Percentiles rank a stretch among this genome's conserved stretches.
Evolutionary conservation across 2,888 invertebrate genomes (phyloP).

Genomic region (Zygogramma bicolorata): DNA sequence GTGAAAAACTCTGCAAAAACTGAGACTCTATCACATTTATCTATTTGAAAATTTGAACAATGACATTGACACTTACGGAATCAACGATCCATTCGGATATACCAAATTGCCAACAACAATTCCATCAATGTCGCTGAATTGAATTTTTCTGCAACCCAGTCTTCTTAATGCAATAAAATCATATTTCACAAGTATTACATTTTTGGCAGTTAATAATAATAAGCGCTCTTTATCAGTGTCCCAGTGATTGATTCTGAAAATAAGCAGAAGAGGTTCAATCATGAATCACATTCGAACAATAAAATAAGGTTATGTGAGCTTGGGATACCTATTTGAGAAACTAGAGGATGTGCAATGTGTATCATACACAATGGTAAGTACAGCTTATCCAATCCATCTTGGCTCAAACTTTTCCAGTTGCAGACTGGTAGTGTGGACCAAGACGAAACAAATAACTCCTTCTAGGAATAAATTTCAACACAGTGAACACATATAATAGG

Average conservation of each 20-base stretch:
- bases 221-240: slow-evolving; percentile 88
- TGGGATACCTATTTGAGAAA: too few relatives aligned
- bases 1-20: background rate
- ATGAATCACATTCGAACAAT: too few relatives aligned
- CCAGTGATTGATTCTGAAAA: slow-evolving; percentile 86
- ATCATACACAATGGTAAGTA: too few relatives aligned
- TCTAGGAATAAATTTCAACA: too few relatives aligned
- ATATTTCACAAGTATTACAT: slow-evolving; percentile 82
- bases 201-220: slow-evolving; percentile 79
- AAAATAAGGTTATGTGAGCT: too few relatives aligned
- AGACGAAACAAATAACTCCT: too few relatives aligned
- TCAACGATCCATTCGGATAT: slow-evolving; percentile 85
- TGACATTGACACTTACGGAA: slow-evolving; percentile 78
- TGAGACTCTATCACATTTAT: background rate
- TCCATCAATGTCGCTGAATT: slow-evolving; percentile 77
- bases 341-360: too few relatives aligned
- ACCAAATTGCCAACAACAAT: slow-evolving; percentile 81
- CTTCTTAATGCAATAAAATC: slow-evolving; percentile 87
- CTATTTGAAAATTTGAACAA: background rate
- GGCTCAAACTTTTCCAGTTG: too few relatives aligned
- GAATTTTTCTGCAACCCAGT: slow-evolving; percentile 78
- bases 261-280: background rate
- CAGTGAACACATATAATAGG: too few relatives aligned
- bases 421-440: too few relatives aligned
- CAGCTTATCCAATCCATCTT: too few relatives aligned